phyloP scores from a whole-genome alignment of 2,888 invertebrate genomes.

The Sialis fuliginosa region DNA sequence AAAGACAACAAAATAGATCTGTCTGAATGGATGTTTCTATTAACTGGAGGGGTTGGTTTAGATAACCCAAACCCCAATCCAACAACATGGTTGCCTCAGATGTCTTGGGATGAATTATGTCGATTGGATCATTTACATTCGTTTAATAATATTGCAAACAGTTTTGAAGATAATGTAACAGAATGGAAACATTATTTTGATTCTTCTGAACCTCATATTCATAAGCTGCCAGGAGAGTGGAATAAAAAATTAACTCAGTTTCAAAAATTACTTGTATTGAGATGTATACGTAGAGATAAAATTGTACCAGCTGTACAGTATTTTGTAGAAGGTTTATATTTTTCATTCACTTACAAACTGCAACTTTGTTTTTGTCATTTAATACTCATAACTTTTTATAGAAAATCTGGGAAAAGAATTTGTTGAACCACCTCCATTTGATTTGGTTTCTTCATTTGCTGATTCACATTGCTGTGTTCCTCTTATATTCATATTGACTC shows the following conservation, averaged over 20 bases:
- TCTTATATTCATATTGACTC: constrained; percentile 77
- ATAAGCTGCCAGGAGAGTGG: constrained; percentile 53
- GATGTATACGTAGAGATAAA: constrained; percentile 78
- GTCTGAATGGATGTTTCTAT: constrained; percentile 65
- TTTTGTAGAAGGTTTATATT: constrained; percentile 38
- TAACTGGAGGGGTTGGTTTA: constrained; percentile 71
- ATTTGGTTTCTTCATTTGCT: constrained; percentile 61
- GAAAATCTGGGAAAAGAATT: constrained; percentile 59
- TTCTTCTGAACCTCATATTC: constrained; percentile 52
- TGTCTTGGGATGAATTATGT: constrained; percentile 66
- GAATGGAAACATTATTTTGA: constrained; percentile 64
- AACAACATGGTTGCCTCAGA: constrained; percentile 47
- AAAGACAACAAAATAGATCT: constrained; percentile 38
- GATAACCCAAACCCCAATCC: constrained; percentile 59
- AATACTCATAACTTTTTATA: constrained; percentile 15
- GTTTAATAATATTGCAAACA: constrained; percentile 43
- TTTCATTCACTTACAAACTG: background rate
- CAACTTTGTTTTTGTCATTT: background rate
- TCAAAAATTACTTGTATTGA: constrained; percentile 57
- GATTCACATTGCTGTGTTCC: constrained; percentile 83
- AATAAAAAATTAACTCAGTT: constrained; percentile 40
- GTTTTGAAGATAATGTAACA: constrained; percentile 35
- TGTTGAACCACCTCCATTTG: constrained; percentile 81
- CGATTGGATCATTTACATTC: constrained; percentile 33
- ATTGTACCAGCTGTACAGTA: constrained; percentile 59